Evolutionary conservation across 1,140 invertebrate species (phyloP), one percentile per base, ranked within the genome.

Genomic region (Hylaeus anthracinus): DNA sequence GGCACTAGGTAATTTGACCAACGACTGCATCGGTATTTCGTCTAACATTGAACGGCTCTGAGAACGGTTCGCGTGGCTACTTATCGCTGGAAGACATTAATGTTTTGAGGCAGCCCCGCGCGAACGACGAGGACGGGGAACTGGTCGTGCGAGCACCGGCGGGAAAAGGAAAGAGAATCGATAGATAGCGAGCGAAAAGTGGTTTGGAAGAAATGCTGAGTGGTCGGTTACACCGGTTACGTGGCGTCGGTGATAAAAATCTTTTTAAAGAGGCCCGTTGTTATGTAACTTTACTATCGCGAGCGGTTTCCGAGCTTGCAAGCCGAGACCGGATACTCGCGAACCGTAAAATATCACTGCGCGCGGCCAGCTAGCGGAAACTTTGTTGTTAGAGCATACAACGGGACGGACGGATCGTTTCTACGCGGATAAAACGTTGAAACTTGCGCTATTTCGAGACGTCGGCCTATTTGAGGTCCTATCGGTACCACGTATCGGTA

Each of bases 321-420:
- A 14, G 8, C 15, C 14, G 60, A 14, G 55, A 61, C n/a, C 58
- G 79, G 72, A 85, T 41, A 82, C 73, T 82, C 65, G 65, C 65
- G 51, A 74, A 78, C 70, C 84, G 79, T 82, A 56, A 86, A 86
- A 78, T 86, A 79, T 78, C 79, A 75, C 41, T 8, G 37, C 26
- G 5, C 63, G 45, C 5, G 14, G 37, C 9, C 26, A 61, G 26
- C 43, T 9, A 37, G 45, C 39, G 41, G 48, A 76, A 60, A 76
- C 15, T 69, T 69, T n/a, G 45, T 53, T 75, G 15, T 64, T 39
- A 3, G 12, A 41, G 26, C 45, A 12, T 1, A 74, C 43, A 48
- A n/a, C 14, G 4, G 10, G 12, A 55, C 39, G 15, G n/a, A n/a
- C 41, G 70, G 45, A 55, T 10, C 26, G 63, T 9, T 55, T 51